These are phyloP conservation scores for Papilio demoleus DNA, from an alignment of 2,888 invertebrate genomes.

Conservation along the genomic window DNA sequence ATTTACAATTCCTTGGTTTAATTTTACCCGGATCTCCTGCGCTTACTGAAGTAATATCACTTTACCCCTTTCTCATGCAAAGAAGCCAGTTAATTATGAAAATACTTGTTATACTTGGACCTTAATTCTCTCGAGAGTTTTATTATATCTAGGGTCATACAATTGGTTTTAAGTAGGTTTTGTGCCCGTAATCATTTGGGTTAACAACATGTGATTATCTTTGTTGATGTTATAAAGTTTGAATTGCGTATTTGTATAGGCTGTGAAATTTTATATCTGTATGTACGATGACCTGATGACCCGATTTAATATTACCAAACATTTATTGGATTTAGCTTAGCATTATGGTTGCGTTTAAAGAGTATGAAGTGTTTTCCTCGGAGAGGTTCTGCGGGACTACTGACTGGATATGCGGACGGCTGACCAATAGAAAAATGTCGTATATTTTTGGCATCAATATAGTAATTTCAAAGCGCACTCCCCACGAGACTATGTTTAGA, in stretches of 20 bases:
- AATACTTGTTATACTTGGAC: constrained; percentile 38
- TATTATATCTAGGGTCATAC: constrained; percentile 21
- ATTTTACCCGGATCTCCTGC: constrained; percentile 30
- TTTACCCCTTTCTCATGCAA: constrained; percentile 32
- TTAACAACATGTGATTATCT: constrained; percentile 17
- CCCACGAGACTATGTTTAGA: no score
- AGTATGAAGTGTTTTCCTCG: no score
- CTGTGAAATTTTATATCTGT: constrained; percentile 12
- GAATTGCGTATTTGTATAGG: constrained; percentile 2
- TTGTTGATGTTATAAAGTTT: neutral
- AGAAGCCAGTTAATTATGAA: constrained; percentile 40
- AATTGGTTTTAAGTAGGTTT: constrained; percentile 19
- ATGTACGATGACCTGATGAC: neutral
- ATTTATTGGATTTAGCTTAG: neutral
- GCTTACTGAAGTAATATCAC: constrained; percentile 29
- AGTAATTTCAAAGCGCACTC: no score
- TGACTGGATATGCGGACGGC: no score
- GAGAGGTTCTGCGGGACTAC: no score
- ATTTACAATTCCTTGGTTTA: constrained; percentile 38
- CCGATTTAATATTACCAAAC: neutral
- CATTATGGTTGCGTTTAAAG: neutral
- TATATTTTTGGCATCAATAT: no score
- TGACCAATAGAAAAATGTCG: no score
- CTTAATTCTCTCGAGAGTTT: constrained; percentile 32
- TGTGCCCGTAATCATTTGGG: constrained; percentile 10